These are phyloP conservation scores for Gerris lacustris DNA, from an alignment of 2,888 invertebrate species.

Conservation along the genomic window DNA sequence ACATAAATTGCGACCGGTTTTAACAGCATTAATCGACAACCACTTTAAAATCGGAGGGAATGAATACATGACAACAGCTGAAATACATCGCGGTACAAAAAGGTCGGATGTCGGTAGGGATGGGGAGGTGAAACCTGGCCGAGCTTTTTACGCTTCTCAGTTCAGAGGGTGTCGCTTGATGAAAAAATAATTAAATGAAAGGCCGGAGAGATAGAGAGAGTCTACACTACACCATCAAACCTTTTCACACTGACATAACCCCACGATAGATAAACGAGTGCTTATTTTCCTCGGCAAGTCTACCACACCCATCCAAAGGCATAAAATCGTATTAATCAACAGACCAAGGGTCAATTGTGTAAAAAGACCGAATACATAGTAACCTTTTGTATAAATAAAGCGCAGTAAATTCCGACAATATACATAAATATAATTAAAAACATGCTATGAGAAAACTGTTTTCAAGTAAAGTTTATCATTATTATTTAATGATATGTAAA, in stretches of 20 bases:
- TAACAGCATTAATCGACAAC: constrained; percentile 3
- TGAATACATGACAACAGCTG: constrained; percentile 1
- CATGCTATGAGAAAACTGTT: no score
- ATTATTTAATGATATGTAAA: no score
- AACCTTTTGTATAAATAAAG: no score
- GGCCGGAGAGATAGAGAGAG: neutral
- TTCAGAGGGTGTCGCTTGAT: neutral
- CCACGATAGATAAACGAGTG: neutral
- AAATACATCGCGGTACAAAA: neutral
- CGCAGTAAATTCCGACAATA: no score
- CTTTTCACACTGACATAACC: neutral
- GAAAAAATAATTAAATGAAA: constrained; percentile 2
- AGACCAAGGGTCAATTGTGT: no score
- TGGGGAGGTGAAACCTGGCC: neutral
- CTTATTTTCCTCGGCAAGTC: neutral
- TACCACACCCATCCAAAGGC: no score
- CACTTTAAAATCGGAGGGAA: neutral
- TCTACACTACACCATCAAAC: neutral
- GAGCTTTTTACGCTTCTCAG: neutral
- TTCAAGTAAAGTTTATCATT: no score
- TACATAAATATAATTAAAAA: no score
- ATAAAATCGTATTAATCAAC: no score
- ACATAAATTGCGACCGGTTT: neutral
- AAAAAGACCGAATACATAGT: no score
- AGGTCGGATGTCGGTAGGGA: neutral